Conservation (phyloP, 2,888 invertebrate genomes). For the Philereme transversata region DNA sequence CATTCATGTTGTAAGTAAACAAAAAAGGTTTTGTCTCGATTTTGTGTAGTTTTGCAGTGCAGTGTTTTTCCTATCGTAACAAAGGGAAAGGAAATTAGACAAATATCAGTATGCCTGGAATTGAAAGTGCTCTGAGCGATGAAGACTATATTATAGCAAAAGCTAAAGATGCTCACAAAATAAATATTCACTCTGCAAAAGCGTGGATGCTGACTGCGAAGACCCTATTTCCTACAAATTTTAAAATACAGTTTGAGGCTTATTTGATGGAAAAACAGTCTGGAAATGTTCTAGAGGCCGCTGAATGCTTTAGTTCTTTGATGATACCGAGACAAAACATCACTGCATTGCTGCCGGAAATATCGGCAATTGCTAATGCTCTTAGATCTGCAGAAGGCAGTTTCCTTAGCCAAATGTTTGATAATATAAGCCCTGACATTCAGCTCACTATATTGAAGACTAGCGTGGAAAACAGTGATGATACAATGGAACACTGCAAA, state of each 20-base stretch:
- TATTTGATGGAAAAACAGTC: slow-evolving; percentile 93
- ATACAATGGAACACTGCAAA: slow-evolving; percentile 95
- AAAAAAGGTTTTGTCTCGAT: too few relatives aligned
- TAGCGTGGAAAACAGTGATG: slow-evolving; percentile 93
- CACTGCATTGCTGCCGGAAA: slow-evolving; percentile 90
- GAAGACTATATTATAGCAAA: slow-evolving; percentile 93
- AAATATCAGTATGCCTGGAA: slow-evolving; percentile 59
- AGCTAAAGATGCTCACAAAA: slow-evolving; percentile 89
- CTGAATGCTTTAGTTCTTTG: slow-evolving; percentile 93
- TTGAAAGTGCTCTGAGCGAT: slow-evolving; percentile 78
- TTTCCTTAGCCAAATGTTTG: slow-evolving; percentile 90
- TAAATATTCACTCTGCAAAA: slow-evolving; percentile 92
- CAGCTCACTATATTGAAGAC: slow-evolving; percentile 91
- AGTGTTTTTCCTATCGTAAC: background rate
- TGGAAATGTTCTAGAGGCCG: slow-evolving; percentile 93
- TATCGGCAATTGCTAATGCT: slow-evolving; percentile 91
- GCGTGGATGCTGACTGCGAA: slow-evolving; percentile 96
- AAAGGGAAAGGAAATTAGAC: background rate
- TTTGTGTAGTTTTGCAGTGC: too few relatives aligned
- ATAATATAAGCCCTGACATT: slow-evolving; percentile 88
- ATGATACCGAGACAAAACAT: slow-evolving; percentile 91
- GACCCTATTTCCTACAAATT: slow-evolving; percentile 94
- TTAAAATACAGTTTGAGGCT: slow-evolving; percentile 95
- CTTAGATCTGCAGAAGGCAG: slow-evolving; percentile 88
- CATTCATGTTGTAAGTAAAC: too few relatives aligned